Percentiles rank a stretch among this genome's conserved stretches.
These are phyloP conservation scores for Eublepharis macularius DNA, from an alignment of 2,113 vertebrate genomes.

Conservation along the genomic window DNA sequence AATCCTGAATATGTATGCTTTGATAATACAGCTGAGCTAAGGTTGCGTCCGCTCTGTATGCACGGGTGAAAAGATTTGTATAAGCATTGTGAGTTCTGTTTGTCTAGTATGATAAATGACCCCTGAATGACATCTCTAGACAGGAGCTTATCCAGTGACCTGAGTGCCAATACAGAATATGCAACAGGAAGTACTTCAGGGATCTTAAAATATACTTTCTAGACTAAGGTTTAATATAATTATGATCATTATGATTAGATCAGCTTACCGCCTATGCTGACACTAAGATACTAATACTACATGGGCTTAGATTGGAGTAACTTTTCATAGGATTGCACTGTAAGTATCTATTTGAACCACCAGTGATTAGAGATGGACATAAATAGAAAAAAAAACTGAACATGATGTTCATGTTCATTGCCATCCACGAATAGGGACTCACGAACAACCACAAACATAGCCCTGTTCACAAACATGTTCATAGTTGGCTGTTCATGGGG, in stretches of 20 bases:
- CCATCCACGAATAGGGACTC: no score
- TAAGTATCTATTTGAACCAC: neutral
- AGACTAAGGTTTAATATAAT: neutral
- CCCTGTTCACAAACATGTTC: no score
- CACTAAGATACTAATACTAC: no score
- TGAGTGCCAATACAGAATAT: neutral
- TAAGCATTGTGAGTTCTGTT: conserved; percentile 11
- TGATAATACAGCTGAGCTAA: conserved; percentile 31
- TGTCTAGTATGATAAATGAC: conserved; percentile 22
- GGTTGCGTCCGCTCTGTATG: conserved; percentile 29
- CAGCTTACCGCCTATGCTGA: neutral
- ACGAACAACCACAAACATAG: no score
- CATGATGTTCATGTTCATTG: no score
- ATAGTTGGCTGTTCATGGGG: no score
- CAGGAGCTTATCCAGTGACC: neutral
- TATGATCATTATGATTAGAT: neutral
- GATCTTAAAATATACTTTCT: neutral
- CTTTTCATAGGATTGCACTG: no score
- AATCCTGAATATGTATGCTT: conserved; percentile 21
- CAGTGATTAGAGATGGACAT: no score
- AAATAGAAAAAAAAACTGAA: no score
- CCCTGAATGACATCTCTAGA: neutral
- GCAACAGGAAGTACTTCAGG: neutral
- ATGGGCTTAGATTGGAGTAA: no score
- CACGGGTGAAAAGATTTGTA: conserved; percentile 47